Evolutionary conservation across 30 jellyfish, hydroid and myxozoan genomes (phyloP), one percentile per base, ranked within the genome.

Genomic region (Cassiopea andromeda): DNA sequence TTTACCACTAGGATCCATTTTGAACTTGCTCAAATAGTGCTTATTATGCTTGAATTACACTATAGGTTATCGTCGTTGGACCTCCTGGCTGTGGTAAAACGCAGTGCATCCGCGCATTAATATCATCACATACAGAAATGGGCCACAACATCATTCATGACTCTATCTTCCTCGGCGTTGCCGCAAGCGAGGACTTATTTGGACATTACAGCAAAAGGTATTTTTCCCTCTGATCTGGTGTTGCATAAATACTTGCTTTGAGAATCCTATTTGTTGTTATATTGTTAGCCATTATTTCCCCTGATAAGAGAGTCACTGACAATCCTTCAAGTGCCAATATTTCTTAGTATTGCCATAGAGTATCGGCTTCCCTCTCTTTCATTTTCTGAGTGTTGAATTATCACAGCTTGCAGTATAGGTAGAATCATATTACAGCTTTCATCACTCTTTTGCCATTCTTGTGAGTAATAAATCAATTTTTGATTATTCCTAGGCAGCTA

Each of bases 71-170:
- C 46, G 93, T 90, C 48, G 92, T 70, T 54, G 97, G 97, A 7
- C 90, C 91, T 1, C 69, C 97, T 46, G 93, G 89, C 7, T 83
- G 90, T 19, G 97, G 97, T 9, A 90, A 90, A 60, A 71, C 97
- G 10, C 87, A 76, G 58, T 75, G 92, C 90, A 83, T 90, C 70
- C 87, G 92, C 5, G 48, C 97, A n/a, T 49, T 81, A 43, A 48
- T 90, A 5, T 89, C 92, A 12, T 86, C 93, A 14, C 87, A 90
- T 44, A 66, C 88, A 68, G 92, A 82, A 70, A 90, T 90, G 90
- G 93, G 97, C 46, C 92, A 66, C 18, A 83, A 68, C 16, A 66
- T 90, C 73, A 90, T 77, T 13, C 69, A 64, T 64, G 93, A 90
- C 48, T 81, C 90, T 17, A 1, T 90, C 59, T 90, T 2, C 70